Percentiles rank a stretch among this genome's conserved stretches.
Evolutionary conservation across 2,888 invertebrate species (phyloP).

Genomic region (Smittia aterrima): DNA sequence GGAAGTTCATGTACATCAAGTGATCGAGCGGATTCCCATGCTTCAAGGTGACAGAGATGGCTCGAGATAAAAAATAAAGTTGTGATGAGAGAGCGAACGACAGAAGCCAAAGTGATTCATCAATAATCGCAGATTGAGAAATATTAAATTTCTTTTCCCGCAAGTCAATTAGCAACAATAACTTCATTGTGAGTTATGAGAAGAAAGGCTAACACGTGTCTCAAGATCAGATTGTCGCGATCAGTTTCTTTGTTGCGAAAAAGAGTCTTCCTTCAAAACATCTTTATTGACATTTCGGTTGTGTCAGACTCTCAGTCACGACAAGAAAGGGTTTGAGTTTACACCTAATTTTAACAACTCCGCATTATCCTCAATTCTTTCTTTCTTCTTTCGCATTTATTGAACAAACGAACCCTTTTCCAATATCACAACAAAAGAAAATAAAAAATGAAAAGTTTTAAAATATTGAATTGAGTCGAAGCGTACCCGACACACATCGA

Average conservation of each 20-base stretch:
- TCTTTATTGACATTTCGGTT: not conserved
- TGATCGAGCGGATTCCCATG: no score
- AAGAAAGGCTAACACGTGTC: not conserved
- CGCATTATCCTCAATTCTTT: conserved; percentile 12
- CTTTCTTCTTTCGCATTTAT: not conserved
- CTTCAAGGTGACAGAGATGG: no score
- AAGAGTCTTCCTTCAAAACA: not conserved
- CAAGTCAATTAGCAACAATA: no score
- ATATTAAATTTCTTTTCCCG: no score
- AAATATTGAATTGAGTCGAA: no score
- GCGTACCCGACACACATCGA: not conserved
- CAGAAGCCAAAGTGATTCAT: no score
- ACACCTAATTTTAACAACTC: not conserved
- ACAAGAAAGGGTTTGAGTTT: not conserved
- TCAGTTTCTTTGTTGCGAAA: conserved; percentile 15
- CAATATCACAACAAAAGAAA: not conserved
- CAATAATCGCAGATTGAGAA: no score
- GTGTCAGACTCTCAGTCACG: not conserved
- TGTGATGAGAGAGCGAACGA: no score
- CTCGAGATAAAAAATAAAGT: no score
- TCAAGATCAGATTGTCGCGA: not conserved
- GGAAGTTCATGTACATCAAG: no score
- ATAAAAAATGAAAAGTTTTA: not conserved
- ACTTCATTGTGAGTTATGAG: no score
- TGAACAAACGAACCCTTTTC: not conserved